Evolutionary conservation across 2,888 invertebrate species (phyloP), one percentile per base, ranked within the genome.

Genomic region (Deilephila porcellus): DNA sequence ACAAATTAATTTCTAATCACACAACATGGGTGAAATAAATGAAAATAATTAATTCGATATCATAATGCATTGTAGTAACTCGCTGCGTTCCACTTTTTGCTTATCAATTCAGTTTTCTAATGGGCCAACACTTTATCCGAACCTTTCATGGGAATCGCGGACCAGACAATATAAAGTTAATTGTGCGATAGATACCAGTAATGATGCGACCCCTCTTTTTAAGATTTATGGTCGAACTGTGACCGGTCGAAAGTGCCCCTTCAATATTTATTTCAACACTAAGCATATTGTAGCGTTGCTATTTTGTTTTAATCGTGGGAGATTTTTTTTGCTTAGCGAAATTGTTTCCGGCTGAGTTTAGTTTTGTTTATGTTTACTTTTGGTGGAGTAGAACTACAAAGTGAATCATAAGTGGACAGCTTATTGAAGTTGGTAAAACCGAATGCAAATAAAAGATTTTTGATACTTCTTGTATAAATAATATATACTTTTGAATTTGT

Each of bases 101-200:
- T 67, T 67, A 67, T 67, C 67, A 67, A 34, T 53, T 71, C 53
- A 71, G 71, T 56, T 73, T 74, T 76, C 75, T 73, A 71, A 11
- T 70, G 34, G 82, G 81, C 78, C 77, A 64, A 60, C 74, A 71
- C 75, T 74, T 81, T 82, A 81, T 79, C 76, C 76, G 76, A 80
- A 76, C 86, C 90, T 90, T 92, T 94, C 93, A 94, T 94, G 94
- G 93, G 94, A 95, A 94, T 90, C 83, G 81, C 86, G 83, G 77
- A 80, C 82, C 82, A 88, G 85, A 94, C 94, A 95, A 94, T 93
- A 87, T 81, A 76, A 83, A 88, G 88, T 92, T 94, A 94, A 94
- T 94, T 94, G 94, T 88, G 90, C 91, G 93, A 93, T 86, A 91
- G 91, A 88, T 89, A 91, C 91, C 91, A 89, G 90, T 89, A 91